Evolutionary conservation across 2,797 vertebrate species (phyloP), one percentile per base, ranked within the genome.

Genomic region (Forpus xanthops): DNA sequence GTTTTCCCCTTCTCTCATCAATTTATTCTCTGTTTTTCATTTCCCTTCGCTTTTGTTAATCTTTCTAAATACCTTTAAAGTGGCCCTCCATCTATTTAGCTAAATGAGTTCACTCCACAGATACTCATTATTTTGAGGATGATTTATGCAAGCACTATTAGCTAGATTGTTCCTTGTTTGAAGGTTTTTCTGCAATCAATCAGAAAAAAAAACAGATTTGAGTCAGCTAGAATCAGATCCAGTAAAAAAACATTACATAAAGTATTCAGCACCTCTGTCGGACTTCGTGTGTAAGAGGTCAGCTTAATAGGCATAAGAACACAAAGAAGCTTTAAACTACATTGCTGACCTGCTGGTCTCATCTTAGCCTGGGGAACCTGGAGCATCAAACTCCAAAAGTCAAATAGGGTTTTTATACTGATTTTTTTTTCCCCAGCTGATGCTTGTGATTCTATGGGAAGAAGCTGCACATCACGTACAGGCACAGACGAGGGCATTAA

Each of bases 1-100:
- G 64, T 85, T 89, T 85, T 85, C 25, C 66, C 62, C 85, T 65
- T 93, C 82, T 58, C 71, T 15, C 53, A 5, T 90, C 91, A 74
- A 67, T 77, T 76, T 89, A 89, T 72, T 81, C 92, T 86, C 94
- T 95, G 92, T 83, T 87, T 93, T 92, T 89, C 90, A 88, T 95
- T 96, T 93, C 91, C 92, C 86, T 76, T 94, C 92, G 81, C 78
- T 31, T 87, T 70, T 80, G 93, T 73, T 89, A 95, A 93, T 85
- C 95, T 93, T 83, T 85, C 92, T 86, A 90, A 91, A 90, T 95
- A 84, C 85, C 49, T 55, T 85, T 77, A 81, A 88, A 93, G 92
- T 88, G 56, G 93, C 74, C 84, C 83, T 88, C 93, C 87, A 91
- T 93, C 90, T 89, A 49, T 87, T 96, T 89, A 75, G 89, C 89